Base-by-base conservation (phyloP, 2,888 invertebrate species). In the Aspidiotus destructor region DNA sequence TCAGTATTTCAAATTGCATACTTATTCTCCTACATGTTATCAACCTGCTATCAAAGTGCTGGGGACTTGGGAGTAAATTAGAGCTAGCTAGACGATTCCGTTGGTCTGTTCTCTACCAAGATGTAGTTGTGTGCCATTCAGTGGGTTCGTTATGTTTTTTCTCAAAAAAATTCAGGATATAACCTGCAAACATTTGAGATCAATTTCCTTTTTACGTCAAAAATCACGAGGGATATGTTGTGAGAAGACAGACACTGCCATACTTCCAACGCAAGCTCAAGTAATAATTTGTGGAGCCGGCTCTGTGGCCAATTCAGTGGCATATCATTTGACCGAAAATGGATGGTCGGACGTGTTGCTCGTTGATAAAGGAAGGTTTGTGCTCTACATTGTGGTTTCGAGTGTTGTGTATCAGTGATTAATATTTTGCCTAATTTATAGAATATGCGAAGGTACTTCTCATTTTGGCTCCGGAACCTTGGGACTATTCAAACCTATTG, bases 241-340 rank as follows among this genome's bases (percentile, higher is more conserved):
- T 41, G 7, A 13, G 6, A 52, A 60, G 16, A 57, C 28, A 5
- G 28, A 58, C 42, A 58, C 42, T 15, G 7, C 52, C 9, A 7
- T 71, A 10, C 53, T 77, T 13, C 80, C 80, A 10, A 75, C 76
- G 17, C 81, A 83, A 74, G 80, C 82, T 1, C 79, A 80, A 73
- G 80, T 83, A 70, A 80, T 83, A 9, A 83, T 83, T 72, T 83
- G 82, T 70, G 83, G 88, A 58, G 86, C 85, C 40, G 88, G 88
- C n/a, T 81, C 85, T 17, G 83, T 87, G 48, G 88, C 87, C 3
- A 85, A 86, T 75, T 87, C 87, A 2, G 83, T 88, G 11, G 88
- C 88, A 8, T 88, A 88, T 76, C 87, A 88, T 76, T 78, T 89
- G 65, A 82, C 84, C 8, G 78, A 83, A 73, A 81, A 82, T 74